Conservation (phyloP, 2,888 invertebrate species). For the Danaus chrysippus region DNA sequence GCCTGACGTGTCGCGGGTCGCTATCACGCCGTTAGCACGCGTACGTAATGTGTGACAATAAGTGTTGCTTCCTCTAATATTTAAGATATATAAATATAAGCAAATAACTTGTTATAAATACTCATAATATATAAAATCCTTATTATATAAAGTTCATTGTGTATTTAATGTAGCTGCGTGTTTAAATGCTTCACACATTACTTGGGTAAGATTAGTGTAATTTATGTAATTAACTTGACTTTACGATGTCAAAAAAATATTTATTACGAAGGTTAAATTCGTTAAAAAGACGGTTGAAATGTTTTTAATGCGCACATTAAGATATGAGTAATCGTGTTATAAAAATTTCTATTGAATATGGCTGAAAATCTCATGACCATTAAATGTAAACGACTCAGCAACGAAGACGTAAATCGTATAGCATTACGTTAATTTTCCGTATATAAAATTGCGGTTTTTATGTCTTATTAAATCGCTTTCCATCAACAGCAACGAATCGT, state of each 20-base stretch:
- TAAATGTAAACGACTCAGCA: slow-evolving; percentile 14
- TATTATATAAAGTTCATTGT: background rate
- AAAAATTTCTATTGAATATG: slow-evolving; percentile 17
- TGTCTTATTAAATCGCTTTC: slow-evolving; percentile 3
- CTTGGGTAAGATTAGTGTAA: slow-evolving; percentile 1
- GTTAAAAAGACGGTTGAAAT: background rate
- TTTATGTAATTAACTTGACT: background rate
- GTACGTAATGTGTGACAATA: slow-evolving; percentile 78
- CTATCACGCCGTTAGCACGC: slow-evolving; percentile 49
- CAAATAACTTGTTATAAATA: slow-evolving; percentile 8
- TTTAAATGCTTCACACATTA: background rate
- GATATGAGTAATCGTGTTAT: slow-evolving; percentile 10
- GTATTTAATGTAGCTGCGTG: background rate
- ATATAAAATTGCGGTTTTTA: slow-evolving; percentile 7
- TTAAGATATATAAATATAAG: slow-evolving; percentile 39
- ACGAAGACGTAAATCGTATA: slow-evolving; percentile 9
- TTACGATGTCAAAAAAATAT: too few species aligned
- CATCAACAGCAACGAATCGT: background rate
- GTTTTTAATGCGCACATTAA: slow-evolving; percentile 7
- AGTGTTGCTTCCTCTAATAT: slow-evolving; percentile 75
- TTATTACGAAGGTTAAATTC: too few species aligned
- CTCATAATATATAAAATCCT: background rate
- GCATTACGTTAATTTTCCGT: slow-evolving; percentile 15
- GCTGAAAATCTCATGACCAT: slow-evolving; percentile 15
- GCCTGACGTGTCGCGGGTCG: slow-evolving; percentile 57